Base-by-base conservation (phyloP, 2,113 vertebrate species). In the Dipodomys spectabilis region DNA sequence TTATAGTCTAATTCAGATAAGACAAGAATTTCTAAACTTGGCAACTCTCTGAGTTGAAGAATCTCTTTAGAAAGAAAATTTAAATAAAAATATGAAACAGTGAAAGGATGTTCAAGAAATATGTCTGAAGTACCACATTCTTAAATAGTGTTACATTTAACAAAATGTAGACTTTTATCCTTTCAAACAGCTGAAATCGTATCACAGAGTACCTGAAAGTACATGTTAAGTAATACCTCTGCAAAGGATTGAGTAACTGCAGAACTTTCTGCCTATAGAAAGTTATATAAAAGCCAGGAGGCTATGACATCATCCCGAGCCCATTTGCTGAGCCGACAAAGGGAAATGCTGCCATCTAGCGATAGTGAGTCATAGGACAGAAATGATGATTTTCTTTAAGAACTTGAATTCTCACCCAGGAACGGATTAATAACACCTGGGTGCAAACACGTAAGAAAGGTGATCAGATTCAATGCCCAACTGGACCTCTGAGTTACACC, bases 291-390 rank as follows among this genome's bases (percentile, higher is more conserved):
- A 69, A 49, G 7, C 23, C 5, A 28, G 20, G 15, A 49, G 32
- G 0, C 79, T 77, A 81, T 95, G 96, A 94, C 91, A 35, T 96
- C 96, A 95, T 87, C 60, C 71, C 1, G 0, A 39, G 1, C 0
- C 1, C 16, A 0, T 6, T 1, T 45, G 32, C 60, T 92, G 68
- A 82, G 57, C 69, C 93, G 92, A 91, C 91, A 9, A 92, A 89
- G 94, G 64, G 69, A 92, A 97, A 98, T 82, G 93, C 92, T 97
- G 98, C 93, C 98, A 97, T 93, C 98, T 98, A 88, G 96, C 88
- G 98, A 28, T 79, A 8, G 0, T 30, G 5, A 11, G 7, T 16
- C 28, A 11, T n/a, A 95, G 90, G n/a, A 82, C 94, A 94, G 18
- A 0, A 23, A 44, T 79, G 73, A 18, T 49, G 45, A 20, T 30